A percentile compares a stretch with the other conserved stretches of the same genome.
Evolutionary conservation across 1,140 invertebrate species (phyloP).

Genomic region (Papilio aristodemus): DNA sequence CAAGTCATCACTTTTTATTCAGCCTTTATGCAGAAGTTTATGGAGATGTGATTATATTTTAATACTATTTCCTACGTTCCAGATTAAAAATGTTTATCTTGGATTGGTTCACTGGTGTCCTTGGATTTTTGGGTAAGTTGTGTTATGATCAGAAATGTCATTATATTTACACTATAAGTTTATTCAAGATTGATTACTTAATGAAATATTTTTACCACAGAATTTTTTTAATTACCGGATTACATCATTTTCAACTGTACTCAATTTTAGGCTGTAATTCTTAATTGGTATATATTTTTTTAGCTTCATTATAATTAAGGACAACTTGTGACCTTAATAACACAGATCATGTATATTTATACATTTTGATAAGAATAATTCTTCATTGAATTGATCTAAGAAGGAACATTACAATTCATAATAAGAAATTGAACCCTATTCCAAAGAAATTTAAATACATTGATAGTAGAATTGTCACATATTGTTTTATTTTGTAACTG

Average conservation of each 20-base stretch:
- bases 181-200: neutral
- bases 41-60: conserved; percentile 46
- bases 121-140: conserved; percentile 95
- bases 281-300: too few relatives aligned
- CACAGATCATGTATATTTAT: neutral
- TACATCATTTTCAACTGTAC: too few relatives aligned
- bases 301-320: too few relatives aligned
- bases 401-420: neutral
- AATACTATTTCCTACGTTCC: conserved; percentile 56
- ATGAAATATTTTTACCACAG: neutral
- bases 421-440: neutral
- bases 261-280: too few relatives aligned
- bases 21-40: conserved; percentile 57
- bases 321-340: conserved; percentile 9
- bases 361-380: conserved; percentile 1
- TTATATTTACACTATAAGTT: conserved; percentile 29
- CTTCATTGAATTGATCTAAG: neutral
- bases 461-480: neutral
- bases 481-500: neutral
- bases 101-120: conserved; percentile 98
- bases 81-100: conserved; percentile 95
- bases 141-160: conserved; percentile 30
- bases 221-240: too few relatives aligned
- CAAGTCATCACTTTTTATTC: conserved; percentile 65
- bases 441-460: neutral